Conservation (phyloP, 1,140 invertebrate genomes). For the Teleogryllus occipitalis region DNA sequence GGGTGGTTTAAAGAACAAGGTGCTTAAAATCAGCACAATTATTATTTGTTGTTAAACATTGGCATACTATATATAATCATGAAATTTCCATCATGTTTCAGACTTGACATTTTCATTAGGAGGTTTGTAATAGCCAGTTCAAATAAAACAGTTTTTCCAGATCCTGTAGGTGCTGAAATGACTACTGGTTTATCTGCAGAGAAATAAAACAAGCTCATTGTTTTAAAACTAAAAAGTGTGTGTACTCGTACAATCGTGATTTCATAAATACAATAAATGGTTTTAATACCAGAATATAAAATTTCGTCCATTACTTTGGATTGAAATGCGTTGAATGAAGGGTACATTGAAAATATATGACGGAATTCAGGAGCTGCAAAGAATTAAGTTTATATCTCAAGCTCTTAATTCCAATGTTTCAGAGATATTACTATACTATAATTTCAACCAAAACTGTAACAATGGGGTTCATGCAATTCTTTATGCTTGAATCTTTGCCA, state of each 20-base stretch:
- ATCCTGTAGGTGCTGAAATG: constrained; percentile 69
- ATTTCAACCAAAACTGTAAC: not conserved
- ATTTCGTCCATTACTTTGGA: constrained; percentile 58
- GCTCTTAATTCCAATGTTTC: not conserved
- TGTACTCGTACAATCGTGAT: constrained; percentile 16
- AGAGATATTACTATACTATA: not conserved
- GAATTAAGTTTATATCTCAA: not conserved
- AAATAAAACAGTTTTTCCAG: constrained; percentile 74
- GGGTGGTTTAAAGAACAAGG: not conserved
- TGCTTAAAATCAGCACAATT: not conserved
- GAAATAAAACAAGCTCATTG: constrained; percentile 32
- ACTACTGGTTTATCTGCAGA: constrained; percentile 58
- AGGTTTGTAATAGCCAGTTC: constrained; percentile 67
- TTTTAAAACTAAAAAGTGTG: constrained; percentile 19
- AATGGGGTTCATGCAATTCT: not conserved
- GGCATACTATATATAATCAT: constrained; percentile 59
- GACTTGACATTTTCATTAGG: constrained; percentile 42
- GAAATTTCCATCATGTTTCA: constrained; percentile 35
- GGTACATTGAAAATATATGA: constrained; percentile 49
- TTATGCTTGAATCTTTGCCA: not conserved
- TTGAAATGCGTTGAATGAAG: constrained; percentile 63
- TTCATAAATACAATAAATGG: constrained; percentile 16
- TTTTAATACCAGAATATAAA: constrained; percentile 47
- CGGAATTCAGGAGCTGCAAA: constrained; percentile 40
- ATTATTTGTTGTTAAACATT: not conserved